phyloP scores from a whole-genome alignment of 2,797 vertebrate species.

The Parambassis ranga region DNA sequence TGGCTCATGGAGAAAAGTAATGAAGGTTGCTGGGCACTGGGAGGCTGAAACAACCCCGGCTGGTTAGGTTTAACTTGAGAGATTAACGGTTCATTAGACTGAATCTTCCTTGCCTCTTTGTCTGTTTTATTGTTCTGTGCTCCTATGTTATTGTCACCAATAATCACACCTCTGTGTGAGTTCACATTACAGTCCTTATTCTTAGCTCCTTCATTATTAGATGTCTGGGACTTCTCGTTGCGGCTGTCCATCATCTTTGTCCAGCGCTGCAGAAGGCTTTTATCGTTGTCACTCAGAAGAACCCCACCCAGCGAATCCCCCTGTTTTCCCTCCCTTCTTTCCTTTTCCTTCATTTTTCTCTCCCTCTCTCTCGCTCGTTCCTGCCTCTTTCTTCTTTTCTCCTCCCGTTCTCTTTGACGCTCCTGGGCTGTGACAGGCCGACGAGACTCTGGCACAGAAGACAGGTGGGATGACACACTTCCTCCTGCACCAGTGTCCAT shows the following conservation, averaged over 20 bases:
- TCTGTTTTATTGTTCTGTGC: constrained; percentile 50
- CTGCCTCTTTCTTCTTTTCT: constrained; percentile 88
- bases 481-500: constrained; percentile 56
- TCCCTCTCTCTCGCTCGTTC: constrained; percentile 89
- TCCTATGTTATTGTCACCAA: constrained; percentile 42
- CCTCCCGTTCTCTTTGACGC: constrained; percentile 90
- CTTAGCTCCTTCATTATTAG: constrained; percentile 47
- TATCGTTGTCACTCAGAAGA: constrained; percentile 90
- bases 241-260: constrained; percentile 86
- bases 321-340: constrained; percentile 82
- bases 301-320: constrained; percentile 86
- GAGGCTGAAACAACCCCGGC: constrained; percentile 63
- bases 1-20: constrained; percentile 68
- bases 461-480: constrained; percentile 49
- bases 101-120: constrained; percentile 57
- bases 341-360: constrained; percentile 87
- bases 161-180: neutral
- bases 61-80: constrained; percentile 65
- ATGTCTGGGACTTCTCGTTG: constrained; percentile 66
- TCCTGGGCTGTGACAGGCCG: constrained; percentile 92
- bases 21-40: constrained; percentile 48
- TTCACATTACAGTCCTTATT: constrained; percentile 58
- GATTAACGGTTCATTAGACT: constrained; percentile 58
- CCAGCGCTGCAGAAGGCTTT: constrained; percentile 92
- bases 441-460: constrained; percentile 79